phyloP scores from a whole-genome alignment of 1,140 invertebrate species.

The Brachystomella parvula region DNA sequence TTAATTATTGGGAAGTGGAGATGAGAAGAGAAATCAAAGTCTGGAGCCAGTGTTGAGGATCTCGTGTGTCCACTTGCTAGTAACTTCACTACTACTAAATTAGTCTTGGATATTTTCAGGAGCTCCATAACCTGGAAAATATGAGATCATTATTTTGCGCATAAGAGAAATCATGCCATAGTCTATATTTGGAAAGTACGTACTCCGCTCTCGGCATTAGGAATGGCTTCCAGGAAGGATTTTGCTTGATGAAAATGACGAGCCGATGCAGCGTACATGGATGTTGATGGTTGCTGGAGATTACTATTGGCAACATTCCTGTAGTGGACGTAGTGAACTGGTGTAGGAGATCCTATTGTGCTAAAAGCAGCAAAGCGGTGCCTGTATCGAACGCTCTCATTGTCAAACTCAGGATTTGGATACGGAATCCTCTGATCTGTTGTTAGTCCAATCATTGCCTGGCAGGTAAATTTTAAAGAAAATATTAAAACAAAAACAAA shows the following conservation, averaged over 20 bases:
- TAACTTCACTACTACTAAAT: slow-evolving; percentile 88
- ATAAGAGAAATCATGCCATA: not conserved
- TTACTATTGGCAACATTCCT: slow-evolving; percentile 44
- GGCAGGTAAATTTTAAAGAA: slow-evolving; percentile 33
- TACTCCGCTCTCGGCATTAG: slow-evolving; percentile 71
- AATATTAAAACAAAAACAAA: slow-evolving; percentile 21
- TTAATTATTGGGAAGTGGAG: slow-evolving; percentile 86
- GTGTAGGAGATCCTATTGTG: slow-evolving; percentile 75
- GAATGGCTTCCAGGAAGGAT: slow-evolving; percentile 68
- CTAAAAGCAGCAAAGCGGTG: slow-evolving; percentile 85
- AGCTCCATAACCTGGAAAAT: slow-evolving; percentile 63
- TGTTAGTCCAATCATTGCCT: slow-evolving; percentile 65
- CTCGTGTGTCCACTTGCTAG: slow-evolving; percentile 82
- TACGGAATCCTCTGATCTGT: slow-evolving; percentile 62
- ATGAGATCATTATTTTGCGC: slow-evolving; percentile 13
- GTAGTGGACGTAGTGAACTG: slow-evolving; percentile 79
- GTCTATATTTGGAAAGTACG: slow-evolving; percentile 24
- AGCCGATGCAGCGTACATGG: slow-evolving; percentile 69
- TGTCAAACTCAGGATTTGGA: slow-evolving; percentile 80
- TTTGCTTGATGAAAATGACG: slow-evolving; percentile 87
- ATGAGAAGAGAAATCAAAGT: slow-evolving; percentile 84
- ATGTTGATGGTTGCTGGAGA: slow-evolving; percentile 44
- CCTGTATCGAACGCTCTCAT: slow-evolving; percentile 86
- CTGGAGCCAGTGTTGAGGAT: slow-evolving; percentile 68
- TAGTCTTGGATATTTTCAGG: slow-evolving; percentile 83